These are phyloP conservation scores for Psittacula echo DNA, from an alignment of 2,797 vertebrate genomes.

Conservation along the genomic window DNA sequence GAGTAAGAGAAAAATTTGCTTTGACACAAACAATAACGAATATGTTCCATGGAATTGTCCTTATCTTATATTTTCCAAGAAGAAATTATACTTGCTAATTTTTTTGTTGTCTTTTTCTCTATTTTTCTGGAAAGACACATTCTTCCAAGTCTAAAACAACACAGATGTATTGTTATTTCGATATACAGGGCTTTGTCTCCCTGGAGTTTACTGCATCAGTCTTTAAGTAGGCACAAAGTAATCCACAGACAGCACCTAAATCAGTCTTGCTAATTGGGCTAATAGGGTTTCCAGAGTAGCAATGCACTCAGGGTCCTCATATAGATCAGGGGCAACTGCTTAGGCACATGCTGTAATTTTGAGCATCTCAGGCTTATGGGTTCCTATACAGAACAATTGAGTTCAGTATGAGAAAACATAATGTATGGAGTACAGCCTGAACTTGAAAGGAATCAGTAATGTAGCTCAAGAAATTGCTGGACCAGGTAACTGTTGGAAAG, in stretches of 20 bases:
- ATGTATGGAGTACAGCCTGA: not conserved
- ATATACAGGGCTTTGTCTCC: not conserved
- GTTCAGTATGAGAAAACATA: slow-evolving; percentile 29
- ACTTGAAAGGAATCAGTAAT: slow-evolving; percentile 20
- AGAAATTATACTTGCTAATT: not conserved
- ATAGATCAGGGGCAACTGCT: not conserved
- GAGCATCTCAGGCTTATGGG: not conserved
- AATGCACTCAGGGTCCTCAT: not conserved
- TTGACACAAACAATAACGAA: not conserved
- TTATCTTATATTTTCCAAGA: not conserved
- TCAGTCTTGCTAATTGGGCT: not conserved
- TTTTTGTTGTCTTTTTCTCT: not conserved
- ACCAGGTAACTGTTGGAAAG: not conserved
- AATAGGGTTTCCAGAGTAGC: not conserved
- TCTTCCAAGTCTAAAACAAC: not conserved
- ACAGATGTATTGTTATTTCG: not conserved
- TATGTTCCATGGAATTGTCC: not conserved
- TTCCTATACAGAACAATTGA: not conserved
- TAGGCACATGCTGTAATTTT: not conserved
- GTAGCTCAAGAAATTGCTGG: slow-evolving; percentile 44
- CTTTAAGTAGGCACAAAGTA: not conserved
- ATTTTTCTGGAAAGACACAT: not conserved
- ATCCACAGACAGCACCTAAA: not conserved
- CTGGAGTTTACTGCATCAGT: not conserved
- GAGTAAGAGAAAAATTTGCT: not conserved